A percentile compares a stretch with the other conserved stretches of the same genome.
Conservation (phyloP, 2,113 vertebrate genomes). For the Tachysurus fulvidraco region DNA sequence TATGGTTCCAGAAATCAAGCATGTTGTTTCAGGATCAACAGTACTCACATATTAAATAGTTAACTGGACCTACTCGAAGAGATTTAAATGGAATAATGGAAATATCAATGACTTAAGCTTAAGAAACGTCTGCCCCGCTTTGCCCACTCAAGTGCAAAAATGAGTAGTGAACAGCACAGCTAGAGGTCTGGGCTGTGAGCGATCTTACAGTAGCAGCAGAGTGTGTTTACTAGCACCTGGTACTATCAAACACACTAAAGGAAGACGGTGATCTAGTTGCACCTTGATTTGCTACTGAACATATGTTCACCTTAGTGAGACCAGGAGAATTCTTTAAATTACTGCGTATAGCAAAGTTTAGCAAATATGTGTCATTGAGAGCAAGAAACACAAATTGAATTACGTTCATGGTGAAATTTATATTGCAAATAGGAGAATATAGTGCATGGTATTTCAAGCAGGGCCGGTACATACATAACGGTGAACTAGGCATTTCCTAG, state of each 20-base stretch:
- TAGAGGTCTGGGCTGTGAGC: slow-evolving; percentile 2
- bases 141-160: slow-evolving; percentile 33
- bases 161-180: slow-evolving; percentile 18
- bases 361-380: background rate
- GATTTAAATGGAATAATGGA: background rate
- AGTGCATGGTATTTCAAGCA: slow-evolving; percentile 54
- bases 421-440: slow-evolving; percentile 53
- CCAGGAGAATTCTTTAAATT: slow-evolving; percentile 3
- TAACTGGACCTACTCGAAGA: background rate
- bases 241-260: slow-evolving; percentile 12
- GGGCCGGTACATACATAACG: slow-evolving; percentile 66
- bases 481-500: slow-evolving; percentile 24
- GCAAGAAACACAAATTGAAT: slow-evolving; percentile 2
- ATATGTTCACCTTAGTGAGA: slow-evolving; percentile 5
- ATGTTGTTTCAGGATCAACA: slow-evolving; percentile 1
- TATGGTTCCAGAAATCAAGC: slow-evolving; percentile 2
- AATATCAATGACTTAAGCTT: background rate
- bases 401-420: slow-evolving; percentile 32
- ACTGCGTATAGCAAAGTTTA: slow-evolving; percentile 19
- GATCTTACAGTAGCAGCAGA: slow-evolving; percentile 22
- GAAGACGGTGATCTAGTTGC: slow-evolving; percentile 37
- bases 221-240: slow-evolving; percentile 32
- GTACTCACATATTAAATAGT: slow-evolving; percentile 2
- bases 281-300: slow-evolving; percentile 23
- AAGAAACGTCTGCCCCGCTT: background rate